A percentile compares a stretch with the other conserved stretches of the same genome.
Evolutionary conservation across 1,140 invertebrate genomes (phyloP).

Genomic region (Platorchestia sp.): DNA sequence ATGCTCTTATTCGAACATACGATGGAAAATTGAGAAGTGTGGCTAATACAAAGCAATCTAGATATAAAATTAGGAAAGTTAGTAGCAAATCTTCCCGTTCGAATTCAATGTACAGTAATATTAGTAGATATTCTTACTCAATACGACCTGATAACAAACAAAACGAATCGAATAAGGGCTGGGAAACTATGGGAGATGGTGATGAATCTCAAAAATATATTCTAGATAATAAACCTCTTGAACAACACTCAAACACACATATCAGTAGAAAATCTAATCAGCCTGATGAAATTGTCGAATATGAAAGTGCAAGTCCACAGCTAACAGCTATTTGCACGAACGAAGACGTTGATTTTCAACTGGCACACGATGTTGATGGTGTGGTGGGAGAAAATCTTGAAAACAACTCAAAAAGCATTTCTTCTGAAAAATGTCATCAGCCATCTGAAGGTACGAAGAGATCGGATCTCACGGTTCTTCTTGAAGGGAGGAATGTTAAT

Average conservation of each 20-base stretch:
- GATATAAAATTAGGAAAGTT: neutral
- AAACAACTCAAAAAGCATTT: neutral
- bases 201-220: neutral
- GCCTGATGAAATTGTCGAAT: neutral
- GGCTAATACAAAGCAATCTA: neutral
- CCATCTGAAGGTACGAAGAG: neutral
- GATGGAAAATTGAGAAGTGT: neutral
- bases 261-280: neutral
- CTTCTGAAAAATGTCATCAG: neutral
- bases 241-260: neutral
- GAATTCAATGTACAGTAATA: neutral
- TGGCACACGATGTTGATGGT: neutral
- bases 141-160: neutral
- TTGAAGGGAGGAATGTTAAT: neutral
- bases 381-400: neutral
- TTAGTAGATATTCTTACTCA: conserved; percentile 26
- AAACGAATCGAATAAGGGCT: neutral
- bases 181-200: neutral
- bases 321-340: neutral
- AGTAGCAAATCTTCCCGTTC: neutral
- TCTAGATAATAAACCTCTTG: neutral
- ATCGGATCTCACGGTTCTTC: neutral
- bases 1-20: neutral
- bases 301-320: neutral
- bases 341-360: neutral